Evolutionary conservation across 2,797 vertebrate species (phyloP).

Genomic region (Megaceryle alcyon): DNA sequence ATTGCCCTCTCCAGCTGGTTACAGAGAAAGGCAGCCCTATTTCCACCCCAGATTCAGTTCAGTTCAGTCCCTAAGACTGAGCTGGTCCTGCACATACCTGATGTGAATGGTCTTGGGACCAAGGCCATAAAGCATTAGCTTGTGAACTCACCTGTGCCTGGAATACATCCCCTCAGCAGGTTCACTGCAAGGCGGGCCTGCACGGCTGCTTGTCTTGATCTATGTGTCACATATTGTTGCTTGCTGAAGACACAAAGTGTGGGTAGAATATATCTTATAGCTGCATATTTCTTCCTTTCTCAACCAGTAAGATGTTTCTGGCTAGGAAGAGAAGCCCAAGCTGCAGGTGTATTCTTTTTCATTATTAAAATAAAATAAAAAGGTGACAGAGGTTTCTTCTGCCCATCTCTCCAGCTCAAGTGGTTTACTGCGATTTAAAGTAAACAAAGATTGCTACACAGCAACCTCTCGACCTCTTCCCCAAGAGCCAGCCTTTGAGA

Average conservation of each 20-base stretch:
- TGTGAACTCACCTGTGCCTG: neutral
- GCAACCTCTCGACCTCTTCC: constrained; percentile 42
- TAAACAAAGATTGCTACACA: constrained; percentile 63
- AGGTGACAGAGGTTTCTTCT: neutral
- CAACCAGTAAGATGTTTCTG: neutral
- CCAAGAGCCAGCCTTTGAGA: neutral
- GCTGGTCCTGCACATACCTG: neutral
- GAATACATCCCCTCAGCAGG: neutral
- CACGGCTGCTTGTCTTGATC: neutral
- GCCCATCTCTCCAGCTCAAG: neutral
- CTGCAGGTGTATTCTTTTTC: neutral
- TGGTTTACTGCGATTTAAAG: constrained; percentile 47
- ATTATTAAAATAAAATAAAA: neutral
- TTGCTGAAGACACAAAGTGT: neutral
- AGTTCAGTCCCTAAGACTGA: neutral
- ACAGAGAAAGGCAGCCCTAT: neutral
- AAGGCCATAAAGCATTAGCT: neutral
- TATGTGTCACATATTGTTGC: neutral
- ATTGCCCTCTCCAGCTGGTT: neutral
- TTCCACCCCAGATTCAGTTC: neutral
- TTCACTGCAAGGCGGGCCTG: neutral
- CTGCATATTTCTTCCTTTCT: neutral
- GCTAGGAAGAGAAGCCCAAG: neutral
- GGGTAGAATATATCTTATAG: neutral
- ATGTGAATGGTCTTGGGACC: neutral